Evolutionary conservation across 2,888 invertebrate species (phyloP).

Genomic region (Aphodius granarius): DNA sequence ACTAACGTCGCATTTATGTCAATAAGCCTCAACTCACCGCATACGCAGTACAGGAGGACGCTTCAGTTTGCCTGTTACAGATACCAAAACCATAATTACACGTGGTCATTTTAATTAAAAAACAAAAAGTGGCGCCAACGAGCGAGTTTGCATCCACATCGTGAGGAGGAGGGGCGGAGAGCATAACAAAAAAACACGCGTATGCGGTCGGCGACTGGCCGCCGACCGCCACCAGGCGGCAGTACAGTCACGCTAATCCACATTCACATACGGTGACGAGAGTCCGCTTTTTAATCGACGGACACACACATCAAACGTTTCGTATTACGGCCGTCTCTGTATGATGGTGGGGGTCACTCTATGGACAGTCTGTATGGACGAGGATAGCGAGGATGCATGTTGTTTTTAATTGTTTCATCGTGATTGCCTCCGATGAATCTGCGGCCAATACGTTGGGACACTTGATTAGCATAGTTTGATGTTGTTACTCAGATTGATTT

Average conservation of each 20-base stretch:
- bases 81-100: slow-evolving; percentile 40
- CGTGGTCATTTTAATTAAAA: slow-evolving; percentile 45
- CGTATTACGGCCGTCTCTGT: neutral
- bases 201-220: neutral
- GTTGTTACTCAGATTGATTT: slow-evolving; percentile 51
- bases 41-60: slow-evolving; percentile 33
- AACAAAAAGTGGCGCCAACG: slow-evolving; percentile 37
- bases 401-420: neutral
- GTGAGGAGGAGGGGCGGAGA: neutral
- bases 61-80: slow-evolving; percentile 18
- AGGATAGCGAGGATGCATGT: neutral
- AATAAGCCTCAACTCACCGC: slow-evolving; percentile 39
- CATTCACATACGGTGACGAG: slow-evolving; percentile 38
- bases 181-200: neutral
- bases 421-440: slow-evolving; percentile 5
- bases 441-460: neutral
- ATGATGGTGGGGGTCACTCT: neutral
- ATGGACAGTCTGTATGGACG: neutral
- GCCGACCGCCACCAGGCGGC: slow-evolving; percentile 22
- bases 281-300: slow-evolving; percentile 43
- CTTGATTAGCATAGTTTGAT: slow-evolving; percentile 22
- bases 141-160: slow-evolving; percentile 18
- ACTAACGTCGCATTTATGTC: slow-evolving; percentile 41
- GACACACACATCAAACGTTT: slow-evolving; percentile 29
- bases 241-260: slow-evolving; percentile 37